Percentiles rank a stretch among this genome's conserved stretches.
These are phyloP conservation scores for Bostrychus sinensis DNA, from an alignment of 2,113 vertebrate species.

Conservation along the genomic window DNA sequence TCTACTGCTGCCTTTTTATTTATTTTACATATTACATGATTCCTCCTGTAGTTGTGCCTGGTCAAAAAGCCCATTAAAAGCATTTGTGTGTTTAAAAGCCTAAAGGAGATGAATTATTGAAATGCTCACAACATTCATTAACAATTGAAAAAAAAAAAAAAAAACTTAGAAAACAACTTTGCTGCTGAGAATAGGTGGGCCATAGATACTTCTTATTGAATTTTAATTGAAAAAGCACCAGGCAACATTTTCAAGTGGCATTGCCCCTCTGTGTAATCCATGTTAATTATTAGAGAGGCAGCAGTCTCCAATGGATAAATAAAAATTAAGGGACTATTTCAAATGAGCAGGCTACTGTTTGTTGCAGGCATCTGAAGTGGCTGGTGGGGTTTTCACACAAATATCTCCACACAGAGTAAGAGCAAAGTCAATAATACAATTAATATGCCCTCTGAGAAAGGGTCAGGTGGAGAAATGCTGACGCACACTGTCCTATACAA, in stretches of 20 bases:
- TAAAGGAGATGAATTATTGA: constrained; percentile 68
- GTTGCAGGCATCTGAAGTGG: background rate
- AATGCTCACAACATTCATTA: constrained; percentile 62
- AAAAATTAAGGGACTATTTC: constrained; percentile 6
- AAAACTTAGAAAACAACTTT: constrained; percentile 32
- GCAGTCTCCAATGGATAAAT: constrained; percentile 4
- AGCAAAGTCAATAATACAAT: constrained; percentile 61
- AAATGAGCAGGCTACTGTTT: background rate
- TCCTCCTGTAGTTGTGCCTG: constrained; percentile 48
- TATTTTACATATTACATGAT: constrained; percentile 66
- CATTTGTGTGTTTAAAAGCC: constrained; percentile 73
- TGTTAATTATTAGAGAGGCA: constrained; percentile 13
- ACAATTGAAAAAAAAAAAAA: constrained; percentile 61
- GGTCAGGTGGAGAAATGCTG: constrained; percentile 43
- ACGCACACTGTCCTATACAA: constrained; percentile 42
- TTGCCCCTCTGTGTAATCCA: constrained; percentile 7
- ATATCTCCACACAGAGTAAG: background rate
- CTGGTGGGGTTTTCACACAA: background rate
- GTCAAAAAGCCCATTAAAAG: constrained; percentile 70
- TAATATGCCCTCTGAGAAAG: constrained; percentile 57
- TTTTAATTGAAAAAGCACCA: constrained; percentile 3
- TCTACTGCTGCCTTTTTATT: constrained; percentile 31
- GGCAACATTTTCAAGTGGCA: constrained; percentile 3
- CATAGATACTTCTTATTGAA: constrained; percentile 23
- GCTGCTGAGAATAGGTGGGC: constrained; percentile 27